Conservation (phyloP, 2,113 vertebrate species). For the Sphyrna mokarran region DNA sequence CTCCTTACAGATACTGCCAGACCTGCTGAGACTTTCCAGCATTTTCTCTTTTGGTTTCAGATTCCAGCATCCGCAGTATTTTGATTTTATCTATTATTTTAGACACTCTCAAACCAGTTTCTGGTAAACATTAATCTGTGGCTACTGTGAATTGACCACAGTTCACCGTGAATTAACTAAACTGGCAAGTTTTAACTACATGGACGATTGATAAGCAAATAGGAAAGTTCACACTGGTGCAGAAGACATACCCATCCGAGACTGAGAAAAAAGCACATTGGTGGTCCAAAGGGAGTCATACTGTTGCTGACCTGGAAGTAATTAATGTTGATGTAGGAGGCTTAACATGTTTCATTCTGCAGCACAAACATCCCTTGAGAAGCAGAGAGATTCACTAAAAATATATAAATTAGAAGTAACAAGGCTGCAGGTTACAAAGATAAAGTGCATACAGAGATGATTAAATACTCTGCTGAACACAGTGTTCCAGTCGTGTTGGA, state of each 20-base stretch:
- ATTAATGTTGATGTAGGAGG: not conserved
- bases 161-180: not conserved
- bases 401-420: constrained; percentile 21
- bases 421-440: constrained; percentile 21
- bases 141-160: not conserved
- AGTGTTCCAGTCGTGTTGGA: not conserved
- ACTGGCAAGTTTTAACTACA: not conserved
- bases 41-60: no score
- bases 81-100: no score
- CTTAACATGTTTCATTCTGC: not conserved
- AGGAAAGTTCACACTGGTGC: not conserved
- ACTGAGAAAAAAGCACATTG: not conserved
- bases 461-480: not conserved
- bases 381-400: constrained; percentile 4
- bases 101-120: not conserved
- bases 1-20: no score
- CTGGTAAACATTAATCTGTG: not conserved
- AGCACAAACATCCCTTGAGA: constrained; percentile 13
- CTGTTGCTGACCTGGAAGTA: not conserved
- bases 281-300: not conserved
- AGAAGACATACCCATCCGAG: not conserved
- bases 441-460: not conserved
- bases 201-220: not conserved
- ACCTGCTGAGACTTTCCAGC: no score
- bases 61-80: no score